phyloP scores from a whole-genome alignment of 53 echinoderm and acorn worm species.

The Arbacia lixula region DNA sequence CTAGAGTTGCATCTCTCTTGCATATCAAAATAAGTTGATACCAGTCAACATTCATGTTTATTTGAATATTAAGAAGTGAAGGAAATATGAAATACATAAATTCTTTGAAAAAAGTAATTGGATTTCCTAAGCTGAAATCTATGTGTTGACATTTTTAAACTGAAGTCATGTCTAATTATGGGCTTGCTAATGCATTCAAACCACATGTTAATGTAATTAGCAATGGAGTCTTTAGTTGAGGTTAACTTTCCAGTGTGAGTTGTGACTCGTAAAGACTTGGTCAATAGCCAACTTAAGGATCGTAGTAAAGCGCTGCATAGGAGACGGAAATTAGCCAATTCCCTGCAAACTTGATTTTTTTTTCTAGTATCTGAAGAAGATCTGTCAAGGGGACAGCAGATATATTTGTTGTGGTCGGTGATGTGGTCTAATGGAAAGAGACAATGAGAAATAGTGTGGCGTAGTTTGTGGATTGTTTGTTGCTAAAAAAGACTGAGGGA shows the following conservation, averaged over 20 bases:
- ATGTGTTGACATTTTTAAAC: no score
- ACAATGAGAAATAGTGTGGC: slow-evolving; percentile 5
- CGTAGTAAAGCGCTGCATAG: slow-evolving; percentile 26
- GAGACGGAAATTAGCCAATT: slow-evolving; percentile 42
- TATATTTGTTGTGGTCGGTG: slow-evolving; percentile 24
- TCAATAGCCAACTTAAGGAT: slow-evolving; percentile 7
- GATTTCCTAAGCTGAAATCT: no score
- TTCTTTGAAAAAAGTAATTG: no score
- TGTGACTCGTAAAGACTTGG: background rate
- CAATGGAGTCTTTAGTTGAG: background rate
- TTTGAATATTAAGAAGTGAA: no score
- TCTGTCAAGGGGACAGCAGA: slow-evolving; percentile 39
- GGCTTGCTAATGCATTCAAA: no score
- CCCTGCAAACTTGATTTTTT: slow-evolving; percentile 27
- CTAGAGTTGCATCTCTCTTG: no score
- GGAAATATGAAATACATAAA: no score
- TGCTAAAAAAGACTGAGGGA: background rate
- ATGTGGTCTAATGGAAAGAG: slow-evolving; percentile 31
- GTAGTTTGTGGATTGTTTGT: background rate
- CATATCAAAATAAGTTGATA: no score
- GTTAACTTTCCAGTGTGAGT: slow-evolving; percentile 1
- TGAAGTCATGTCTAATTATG: no score
- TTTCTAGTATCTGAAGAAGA: slow-evolving; percentile 1
- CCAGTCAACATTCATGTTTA: no score
- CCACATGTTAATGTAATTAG: no score